Base-by-base conservation (phyloP, 2,797 vertebrate genomes). In the Meriones psammophilus region DNA sequence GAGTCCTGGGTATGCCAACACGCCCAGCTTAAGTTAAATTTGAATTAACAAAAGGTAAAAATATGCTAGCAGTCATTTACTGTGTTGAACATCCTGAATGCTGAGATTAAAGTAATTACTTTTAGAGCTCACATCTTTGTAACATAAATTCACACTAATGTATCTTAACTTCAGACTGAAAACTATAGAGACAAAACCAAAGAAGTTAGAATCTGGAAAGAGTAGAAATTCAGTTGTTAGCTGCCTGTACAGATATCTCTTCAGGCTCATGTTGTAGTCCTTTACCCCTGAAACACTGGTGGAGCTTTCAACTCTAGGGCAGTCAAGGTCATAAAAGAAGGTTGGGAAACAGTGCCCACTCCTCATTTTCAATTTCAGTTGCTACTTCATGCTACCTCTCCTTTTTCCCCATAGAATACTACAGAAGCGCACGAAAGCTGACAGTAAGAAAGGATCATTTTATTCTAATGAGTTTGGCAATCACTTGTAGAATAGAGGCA, bases 391-490 rank as follows among this genome's bases (percentile, higher is more conserved):
- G 39, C 14, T 46, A 69, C 12, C 74, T 42, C 42, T 69, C 92
- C 83, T 15, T 5, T 18, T 74, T 64, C 66, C n/a, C 26, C 64
- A 2, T 42, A 39, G 2, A 87, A 88, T 73, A 92, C 93, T n/a
- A 88, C 24, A 87, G 10, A 94, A 88, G 92, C 71, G 46, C 54
- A 96, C 24, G 92, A 81, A 91, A 74, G 88, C 36, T 94, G 88
- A 80, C 20, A 94, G 9, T 28, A 94, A 88, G 73, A 87, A 94
- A 95, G 17, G n/a, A 86, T 54, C 20, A 89, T 80, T 96, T 95
- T 88, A 91, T 62, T 91, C 74, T 66, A 94, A 91, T 87, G 33
- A 96, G 39, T 89, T 68, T 73, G 93, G 88, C 90, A 30, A 95
- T 66, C 56, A 83, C 42, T 94, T 84, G 8, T 4, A 8, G 26